These are phyloP conservation scores for Channallabes apus DNA, from an alignment of 2,797 vertebrate genomes.

Conservation along the genomic window DNA sequence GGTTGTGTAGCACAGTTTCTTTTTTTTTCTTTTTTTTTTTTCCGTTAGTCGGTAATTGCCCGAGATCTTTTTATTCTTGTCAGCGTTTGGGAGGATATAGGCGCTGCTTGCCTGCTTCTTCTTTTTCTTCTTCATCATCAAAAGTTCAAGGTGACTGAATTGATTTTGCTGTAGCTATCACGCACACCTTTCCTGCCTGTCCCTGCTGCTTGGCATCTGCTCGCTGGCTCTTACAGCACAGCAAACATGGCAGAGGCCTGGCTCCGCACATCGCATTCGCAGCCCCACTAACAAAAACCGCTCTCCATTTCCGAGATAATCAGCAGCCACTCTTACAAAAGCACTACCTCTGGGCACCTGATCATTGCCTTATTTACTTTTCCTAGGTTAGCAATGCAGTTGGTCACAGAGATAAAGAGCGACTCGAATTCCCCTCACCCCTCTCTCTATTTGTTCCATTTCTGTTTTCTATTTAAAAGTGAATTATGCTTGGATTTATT, in stretches of 20 bases:
- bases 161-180: constrained; percentile 62
- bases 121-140: constrained; percentile 63
- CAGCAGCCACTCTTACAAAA: constrained; percentile 57
- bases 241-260: constrained; percentile 58
- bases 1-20: background rate
- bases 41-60: constrained; percentile 29
- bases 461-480: constrained; percentile 59
- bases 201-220: constrained; percentile 56
- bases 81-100: constrained; percentile 32
- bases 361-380: constrained; percentile 54
- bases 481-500: constrained; percentile 66
- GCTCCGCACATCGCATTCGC: constrained; percentile 60
- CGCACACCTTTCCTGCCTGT: constrained; percentile 37
- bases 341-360: constrained; percentile 45
- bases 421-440: constrained; percentile 50
- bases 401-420: constrained; percentile 40
- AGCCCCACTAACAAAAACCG: constrained; percentile 51
- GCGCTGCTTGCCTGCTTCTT: constrained; percentile 59
- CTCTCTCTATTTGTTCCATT: constrained; percentile 53
- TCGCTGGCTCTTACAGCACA: constrained; percentile 60
- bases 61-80: constrained; percentile 33
- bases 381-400: constrained; percentile 42
- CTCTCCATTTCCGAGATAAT: constrained; percentile 60
- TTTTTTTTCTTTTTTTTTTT: background rate
- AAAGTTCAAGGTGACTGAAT: constrained; percentile 71